A percentile compares a stretch with the other conserved stretches of the same genome.
Conservation (phyloP, 2,797 vertebrate genomes). For the Syngnathus rostellatus region DNA sequence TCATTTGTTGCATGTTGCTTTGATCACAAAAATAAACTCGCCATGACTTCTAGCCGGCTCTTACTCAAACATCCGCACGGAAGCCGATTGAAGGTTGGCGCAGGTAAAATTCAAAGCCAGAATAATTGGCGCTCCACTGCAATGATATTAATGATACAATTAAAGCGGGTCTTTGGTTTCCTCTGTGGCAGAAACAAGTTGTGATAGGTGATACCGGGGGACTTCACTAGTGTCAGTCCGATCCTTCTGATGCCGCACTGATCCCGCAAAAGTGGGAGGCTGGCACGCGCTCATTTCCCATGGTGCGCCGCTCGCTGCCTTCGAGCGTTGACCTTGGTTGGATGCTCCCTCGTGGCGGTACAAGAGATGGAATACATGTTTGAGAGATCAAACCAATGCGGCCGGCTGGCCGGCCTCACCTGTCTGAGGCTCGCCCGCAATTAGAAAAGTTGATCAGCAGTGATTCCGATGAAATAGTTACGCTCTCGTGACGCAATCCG, state of each 20-base stretch:
- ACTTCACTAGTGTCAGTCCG: constrained; percentile 63
- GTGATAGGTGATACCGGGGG: constrained; percentile 58
- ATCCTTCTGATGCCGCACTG: constrained; percentile 56
- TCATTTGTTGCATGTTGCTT: constrained; percentile 8
- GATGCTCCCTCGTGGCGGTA: constrained; percentile 56
- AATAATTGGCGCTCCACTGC: constrained; percentile 53
- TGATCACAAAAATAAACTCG: constrained; percentile 20
- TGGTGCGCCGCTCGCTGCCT: constrained; percentile 47
- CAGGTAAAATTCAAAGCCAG: constrained; percentile 37
- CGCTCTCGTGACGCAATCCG: background rate
- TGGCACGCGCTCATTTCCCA: constrained; percentile 47
- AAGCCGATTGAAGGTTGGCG: constrained; percentile 28
- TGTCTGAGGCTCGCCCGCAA: constrained; percentile 42
- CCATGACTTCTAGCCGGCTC: constrained; percentile 7
- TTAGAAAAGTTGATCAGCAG: constrained; percentile 50
- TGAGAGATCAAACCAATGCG: constrained; percentile 64
- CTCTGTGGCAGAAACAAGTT: constrained; percentile 51
- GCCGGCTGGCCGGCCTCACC: constrained; percentile 33
- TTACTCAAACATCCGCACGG: constrained; percentile 8
- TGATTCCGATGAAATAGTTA: constrained; percentile 22
- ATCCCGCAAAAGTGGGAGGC: constrained; percentile 51
- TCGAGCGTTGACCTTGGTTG: constrained; percentile 67
- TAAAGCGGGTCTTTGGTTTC: constrained; percentile 50
- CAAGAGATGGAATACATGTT: constrained; percentile 72
- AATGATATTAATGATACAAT: constrained; percentile 65